Conservation (phyloP, 2,888 invertebrate species). For the Melinaea marsaeus region DNA sequence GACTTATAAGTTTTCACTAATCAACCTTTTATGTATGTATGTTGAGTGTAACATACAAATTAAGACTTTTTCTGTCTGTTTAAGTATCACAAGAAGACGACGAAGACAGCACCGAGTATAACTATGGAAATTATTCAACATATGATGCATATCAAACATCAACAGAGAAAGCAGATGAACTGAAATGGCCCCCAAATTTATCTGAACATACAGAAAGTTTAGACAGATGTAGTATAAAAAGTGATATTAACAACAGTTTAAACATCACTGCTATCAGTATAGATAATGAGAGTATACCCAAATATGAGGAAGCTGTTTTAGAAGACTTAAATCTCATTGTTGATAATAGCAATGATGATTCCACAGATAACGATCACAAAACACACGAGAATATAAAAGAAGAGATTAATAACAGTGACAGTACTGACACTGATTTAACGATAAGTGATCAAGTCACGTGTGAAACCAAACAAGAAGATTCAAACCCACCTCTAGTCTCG, state of each 20-base stretch:
- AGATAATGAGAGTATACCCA: slow-evolving; percentile 13
- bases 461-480: slow-evolving; percentile 1
- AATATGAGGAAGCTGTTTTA: slow-evolving; percentile 32
- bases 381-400: slow-evolving; percentile 24
- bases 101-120: slow-evolving; percentile 53
- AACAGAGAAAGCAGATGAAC: slow-evolving; percentile 29
- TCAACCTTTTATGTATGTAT: too few species aligned
- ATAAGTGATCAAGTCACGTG: slow-evolving; percentile 27
- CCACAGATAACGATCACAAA: slow-evolving; percentile 20
- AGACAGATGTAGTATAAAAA: slow-evolving; percentile 30
- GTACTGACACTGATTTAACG: slow-evolving; percentile 21
- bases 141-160: slow-evolving; percentile 47
- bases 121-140: slow-evolving; percentile 56
- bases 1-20: too few species aligned
- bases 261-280: slow-evolving; percentile 19
- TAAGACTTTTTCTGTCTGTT: slow-evolving; percentile 23
- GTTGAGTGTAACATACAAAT: neutral
- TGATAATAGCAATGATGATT: slow-evolving; percentile 28
- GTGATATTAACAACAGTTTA: slow-evolving; percentile 27
- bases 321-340: slow-evolving; percentile 37
- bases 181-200: slow-evolving; percentile 29
- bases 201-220: slow-evolving; percentile 24
- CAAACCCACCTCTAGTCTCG: slow-evolving; percentile 1
- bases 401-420: slow-evolving; percentile 21
- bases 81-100: slow-evolving; percentile 70